Evolutionary conservation across 2,113 vertebrate species (phyloP), one percentile per base, ranked within the genome.

Genomic region (Guaruba guarouba): DNA sequence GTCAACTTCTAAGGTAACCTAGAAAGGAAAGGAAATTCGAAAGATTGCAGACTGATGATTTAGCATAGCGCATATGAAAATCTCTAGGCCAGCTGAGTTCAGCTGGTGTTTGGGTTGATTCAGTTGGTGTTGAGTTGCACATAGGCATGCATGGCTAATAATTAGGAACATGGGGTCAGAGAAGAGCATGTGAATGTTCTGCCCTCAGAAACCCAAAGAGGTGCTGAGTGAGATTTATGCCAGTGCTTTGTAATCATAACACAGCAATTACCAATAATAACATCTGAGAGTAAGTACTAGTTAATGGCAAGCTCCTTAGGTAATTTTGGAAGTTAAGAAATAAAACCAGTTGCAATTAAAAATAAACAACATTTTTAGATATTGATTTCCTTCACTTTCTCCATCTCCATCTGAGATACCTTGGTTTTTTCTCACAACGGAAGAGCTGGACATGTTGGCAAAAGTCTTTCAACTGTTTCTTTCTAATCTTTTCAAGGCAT

Each of bases 181-280:
- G 77, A 69, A 82, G 83, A 87, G 74, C 70, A 66, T 95, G 86
- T 75, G 80, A 95, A 86, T 73, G 82, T 89, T 82, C 66, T 84
- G 69, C 69, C 80, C 54, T 79, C 54, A 57, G 78, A 91, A 91
- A 64, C 41, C 35, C 44, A 16, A 7, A 77, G 52, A 54, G 28
- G 39, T 89, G 31, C 55, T 69, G 70, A 86, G 85, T 83, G 67
- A 91, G 44, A 55, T 92, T 92, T 93, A 46, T 94, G 59, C 82
- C 46, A 66, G 44, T 88, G 70, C 70, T 90, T 85, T 91, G 67
- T 89, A 94, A 62, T 85, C 52, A 14, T 89, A 95, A 73, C 28
- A 49, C 1, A 3, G 69, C 46, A 83, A 79, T 93, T 91, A 82
- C 43, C 48, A 82, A 13, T 82, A 80, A 73, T 43, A 90, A 71